Percentiles rank a stretch among this genome's conserved stretches.
Conservation (phyloP, 2,797 vertebrate species). For the Tadarida brasiliensis region DNA sequence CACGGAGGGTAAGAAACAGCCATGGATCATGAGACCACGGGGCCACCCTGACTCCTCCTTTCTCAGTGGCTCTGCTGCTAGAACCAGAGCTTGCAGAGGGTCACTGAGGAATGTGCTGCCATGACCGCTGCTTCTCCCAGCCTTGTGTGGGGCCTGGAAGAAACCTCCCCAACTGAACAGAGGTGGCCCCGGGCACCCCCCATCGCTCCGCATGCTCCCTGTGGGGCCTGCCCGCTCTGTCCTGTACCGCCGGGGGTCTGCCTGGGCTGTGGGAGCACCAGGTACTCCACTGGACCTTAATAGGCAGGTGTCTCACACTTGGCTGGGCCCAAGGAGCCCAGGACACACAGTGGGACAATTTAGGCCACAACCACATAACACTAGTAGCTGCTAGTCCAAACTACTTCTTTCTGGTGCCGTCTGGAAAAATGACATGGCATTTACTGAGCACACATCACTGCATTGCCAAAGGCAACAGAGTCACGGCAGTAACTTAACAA, state of each 20-base stretch:
- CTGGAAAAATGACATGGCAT: background rate
- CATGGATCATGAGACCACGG: background rate
- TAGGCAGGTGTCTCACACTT: background rate
- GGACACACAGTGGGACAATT: background rate
- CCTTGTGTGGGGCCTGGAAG: background rate
- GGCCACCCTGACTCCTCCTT: background rate
- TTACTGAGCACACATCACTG: background rate
- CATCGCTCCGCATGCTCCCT: rapidly evolving
- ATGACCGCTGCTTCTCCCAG: background rate
- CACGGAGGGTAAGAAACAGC: background rate
- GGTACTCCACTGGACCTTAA: background rate
- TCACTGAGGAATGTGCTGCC: background rate
- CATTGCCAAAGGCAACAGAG: background rate
- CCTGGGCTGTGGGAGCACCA: background rate
- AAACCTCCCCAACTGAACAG: background rate
- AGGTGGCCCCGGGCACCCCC: rapidly evolving
- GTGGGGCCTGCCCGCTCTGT: background rate
- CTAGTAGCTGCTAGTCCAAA: background rate
- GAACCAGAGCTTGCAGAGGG: background rate
- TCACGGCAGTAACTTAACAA: background rate
- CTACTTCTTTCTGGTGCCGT: background rate
- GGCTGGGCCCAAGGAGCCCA: background rate
- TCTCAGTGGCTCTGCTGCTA: background rate
- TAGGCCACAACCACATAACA: background rate
- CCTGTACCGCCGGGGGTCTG: background rate